Evolutionary conservation across 2,797 vertebrate species (phyloP), one percentile per base, ranked within the genome.

Genomic region (Sphenopsis melanotis): DNA sequence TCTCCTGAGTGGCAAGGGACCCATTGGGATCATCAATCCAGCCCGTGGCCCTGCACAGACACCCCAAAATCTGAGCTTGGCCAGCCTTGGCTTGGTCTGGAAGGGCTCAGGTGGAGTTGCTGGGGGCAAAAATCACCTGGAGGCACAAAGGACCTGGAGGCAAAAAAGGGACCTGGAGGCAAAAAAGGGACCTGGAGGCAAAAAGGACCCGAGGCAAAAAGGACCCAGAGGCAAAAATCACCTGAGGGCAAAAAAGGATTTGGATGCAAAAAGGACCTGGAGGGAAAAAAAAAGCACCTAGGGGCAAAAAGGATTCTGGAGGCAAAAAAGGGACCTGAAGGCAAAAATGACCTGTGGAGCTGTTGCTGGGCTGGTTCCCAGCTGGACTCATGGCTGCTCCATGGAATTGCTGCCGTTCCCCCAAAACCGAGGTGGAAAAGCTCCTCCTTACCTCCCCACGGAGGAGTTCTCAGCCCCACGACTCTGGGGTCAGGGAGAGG

Each of bases 351-450:
- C 32, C 69, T 12, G 68, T 12, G 68, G 68, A 83, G 68, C 16
- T 15, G 47, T 2, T 9, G 24, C 32, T 19, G 57, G 29, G 37
- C 61, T 32, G 24, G 20, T 52, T 65, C 6, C 11, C 14, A 1
- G 13, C 11, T 2, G 23, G 66, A 18, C 20, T 4, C 1, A 6
- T 0, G 0, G 15, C 68, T 55, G 41, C 2, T 42, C 56, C n/a
- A 0, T 1, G 0, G 23, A 61, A 39, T 0, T 1, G 27, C 52
- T 56, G 65, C 0, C 0, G 2, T 30, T 77, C 15, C 30, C 60
- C 56, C 47, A 11, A 6, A 81, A 19, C 8, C 0, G 21, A 7
- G 2, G 10, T 13, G 29, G 53, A 14, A 66, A 74, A 76, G 6
- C 52, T 13, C 2, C 56, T 17, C 3, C 30, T 37, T 37, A 41